Base-by-base conservation (phyloP, 2,113 vertebrate species). In the Eclectus roratus region DNA sequence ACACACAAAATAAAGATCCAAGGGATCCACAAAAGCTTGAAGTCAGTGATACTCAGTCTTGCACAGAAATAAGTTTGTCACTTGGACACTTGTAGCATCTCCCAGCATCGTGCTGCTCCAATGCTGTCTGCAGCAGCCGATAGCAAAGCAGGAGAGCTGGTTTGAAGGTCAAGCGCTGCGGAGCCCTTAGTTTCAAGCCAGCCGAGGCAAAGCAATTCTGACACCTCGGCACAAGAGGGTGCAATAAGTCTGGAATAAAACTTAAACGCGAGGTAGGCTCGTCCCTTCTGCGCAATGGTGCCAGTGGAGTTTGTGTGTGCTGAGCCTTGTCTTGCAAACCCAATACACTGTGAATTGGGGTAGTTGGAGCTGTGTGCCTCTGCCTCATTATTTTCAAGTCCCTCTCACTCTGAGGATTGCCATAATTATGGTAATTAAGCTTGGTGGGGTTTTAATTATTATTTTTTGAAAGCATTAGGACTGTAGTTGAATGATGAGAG, bases 101-200 rank as follows among this genome's bases (percentile, higher is more conserved):
- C 12, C 49, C 20, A 5, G 2, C 0, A 0, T 7, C 2, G 3
- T 17, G 15, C 28, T 80, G 85, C n/a, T 29, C 0, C 1, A 8
- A 4, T 35, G 33, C 31, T 25, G 16, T 49, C 29, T 58, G 46
- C 43, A 7, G 3, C 14, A 39, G 43, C n/a, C 85, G 56, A 85
- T 79, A 85, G 33, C 56, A 35, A 58, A 58, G 56, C 80, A 81
- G 82, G 56, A 64, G 60, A 50, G 76, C 24, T 2, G 83, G 25
- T 90, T 52, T 85, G 92, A 96, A 97, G 95, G 95, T 96, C 91
- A 89, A 92, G 77, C 49, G 80, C 89, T 91, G 94, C 94, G 87
- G 77, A 93, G 27, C 21, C 50, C 50, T 56, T 60, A 3, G 11
- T 65, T 90, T 86, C 19, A 44, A 79, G n/a, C 4, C 72, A 83